A percentile compares a stretch with the other conserved stretches of the same genome.
Conservation (phyloP, 2,797 vertebrate species). For the Oceanodroma leucorhoa region DNA sequence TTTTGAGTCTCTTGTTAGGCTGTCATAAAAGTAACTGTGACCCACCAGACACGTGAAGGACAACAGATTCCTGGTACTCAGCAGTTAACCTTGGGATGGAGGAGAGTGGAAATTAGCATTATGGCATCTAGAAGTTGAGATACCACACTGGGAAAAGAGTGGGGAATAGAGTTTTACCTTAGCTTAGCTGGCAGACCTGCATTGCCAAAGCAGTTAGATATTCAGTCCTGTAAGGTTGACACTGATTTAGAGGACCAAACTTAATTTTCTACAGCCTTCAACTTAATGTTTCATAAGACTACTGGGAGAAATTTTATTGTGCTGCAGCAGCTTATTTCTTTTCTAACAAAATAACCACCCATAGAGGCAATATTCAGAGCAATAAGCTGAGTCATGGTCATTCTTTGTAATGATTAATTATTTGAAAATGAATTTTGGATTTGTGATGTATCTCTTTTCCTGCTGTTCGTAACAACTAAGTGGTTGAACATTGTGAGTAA, state of each 20-base stretch:
- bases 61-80: neutral
- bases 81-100: neutral
- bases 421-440: constrained; percentile 54
- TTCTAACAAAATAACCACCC: constrained; percentile 27
- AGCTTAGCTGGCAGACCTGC: neutral
- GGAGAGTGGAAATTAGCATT: neutral
- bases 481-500: constrained; percentile 51
- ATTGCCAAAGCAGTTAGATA: neutral
- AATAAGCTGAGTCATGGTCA: constrained; percentile 58
- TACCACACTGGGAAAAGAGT: neutral
- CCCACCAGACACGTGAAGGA: neutral
- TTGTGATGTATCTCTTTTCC: constrained; percentile 39
- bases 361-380: constrained; percentile 6
- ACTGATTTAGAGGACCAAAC: neutral
- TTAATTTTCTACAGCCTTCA: constrained; percentile 20
- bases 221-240: neutral
- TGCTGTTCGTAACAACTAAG: constrained; percentile 42
- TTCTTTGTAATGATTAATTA: constrained; percentile 62
- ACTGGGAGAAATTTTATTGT: neutral
- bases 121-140: neutral
- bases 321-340: constrained; percentile 8
- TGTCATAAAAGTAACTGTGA: neutral
- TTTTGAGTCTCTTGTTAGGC: neutral
- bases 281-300: neutral
- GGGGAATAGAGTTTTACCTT: neutral